Evolutionary conservation across 2,888 invertebrate species (phyloP), one percentile per base, ranked within the genome.

Genomic region (Itoplectis maculator): DNA sequence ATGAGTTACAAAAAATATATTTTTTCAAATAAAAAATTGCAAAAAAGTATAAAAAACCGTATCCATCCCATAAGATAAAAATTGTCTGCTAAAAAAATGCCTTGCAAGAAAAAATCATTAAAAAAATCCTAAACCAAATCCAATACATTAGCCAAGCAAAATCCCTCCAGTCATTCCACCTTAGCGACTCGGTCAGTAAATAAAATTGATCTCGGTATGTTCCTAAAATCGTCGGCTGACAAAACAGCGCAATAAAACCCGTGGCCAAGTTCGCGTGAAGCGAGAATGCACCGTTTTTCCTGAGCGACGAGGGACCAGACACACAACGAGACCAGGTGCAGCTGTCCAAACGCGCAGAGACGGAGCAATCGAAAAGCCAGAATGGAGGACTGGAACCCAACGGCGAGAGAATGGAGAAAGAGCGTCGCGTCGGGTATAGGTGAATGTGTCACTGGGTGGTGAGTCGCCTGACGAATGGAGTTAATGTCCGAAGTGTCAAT

Each of bases 401-500:
- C 3, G 65, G 45, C 54, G 29, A 66, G 40, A n/a, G 65, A 63
- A 70, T 56, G 40, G 65, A 15, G 73, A 37, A 73, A 70, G 23
- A 66, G 45, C 63, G 47, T 49, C 73, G 66, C 65, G n/a, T n/a
- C n/a, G n/a, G 54, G 66, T 75, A 70, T 75, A 82, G 70, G 79
- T 75, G 70, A 79, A 74, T 51, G 79, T 79, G 70, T 80, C 84
- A 82, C 74, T 72, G 84, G 81, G 84, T 82, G 82, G 84, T 80
- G 82, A 87, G 85, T 84, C 88, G 29, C 83, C 88, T 86, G 89
- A 89, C 88, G 89, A 90, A 91, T 90, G 87, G 88, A 89, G 90
- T 90, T 90, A 89, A 89, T 89, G 90, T 89, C 88, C 83, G 85
- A 88, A 90, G 89, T 88, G 90, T 90, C 91, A 88, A 87, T 86